Evolutionary conservation across 2,113 vertebrate species (phyloP).

Genomic region (Narcine bancroftii): DNA sequence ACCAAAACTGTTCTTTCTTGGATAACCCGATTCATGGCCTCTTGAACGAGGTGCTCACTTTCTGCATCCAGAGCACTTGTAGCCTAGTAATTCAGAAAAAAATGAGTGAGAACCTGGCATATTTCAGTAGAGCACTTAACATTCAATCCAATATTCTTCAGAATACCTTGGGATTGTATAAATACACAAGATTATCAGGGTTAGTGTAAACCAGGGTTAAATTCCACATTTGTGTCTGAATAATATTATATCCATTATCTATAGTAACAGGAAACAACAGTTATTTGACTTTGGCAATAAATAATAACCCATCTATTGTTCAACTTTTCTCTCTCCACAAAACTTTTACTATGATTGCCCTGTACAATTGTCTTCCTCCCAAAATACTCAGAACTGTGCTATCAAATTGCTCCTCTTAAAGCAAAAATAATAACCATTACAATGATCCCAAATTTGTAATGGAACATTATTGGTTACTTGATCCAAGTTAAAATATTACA

Average conservation of each 20-base stretch:
- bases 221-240: background rate
- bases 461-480: background rate
- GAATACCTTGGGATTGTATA: background rate
- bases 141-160: conserved; percentile 18
- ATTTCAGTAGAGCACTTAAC: background rate
- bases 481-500: background rate
- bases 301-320: background rate
- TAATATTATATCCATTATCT: conserved; percentile 25
- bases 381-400: background rate
- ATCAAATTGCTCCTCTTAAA: background rate
- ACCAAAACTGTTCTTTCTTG: conserved; percentile 34
- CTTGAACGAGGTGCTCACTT: conserved; percentile 24
- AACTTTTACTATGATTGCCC: background rate
- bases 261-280: conserved; percentile 25
- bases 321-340: background rate
- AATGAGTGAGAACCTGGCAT: background rate
- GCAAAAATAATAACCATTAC: background rate
- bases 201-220: conserved; percentile 33
- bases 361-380: background rate
- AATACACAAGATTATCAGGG: conserved; percentile 35
- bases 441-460: background rate
- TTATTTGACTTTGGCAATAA: conserved; percentile 29
- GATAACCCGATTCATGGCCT: conserved; percentile 36
- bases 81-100: conserved; percentile 33
- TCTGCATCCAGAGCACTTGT: conserved; percentile 32